Conservation (phyloP, 2,888 invertebrate species). For the Sesamia inferens region DNA sequence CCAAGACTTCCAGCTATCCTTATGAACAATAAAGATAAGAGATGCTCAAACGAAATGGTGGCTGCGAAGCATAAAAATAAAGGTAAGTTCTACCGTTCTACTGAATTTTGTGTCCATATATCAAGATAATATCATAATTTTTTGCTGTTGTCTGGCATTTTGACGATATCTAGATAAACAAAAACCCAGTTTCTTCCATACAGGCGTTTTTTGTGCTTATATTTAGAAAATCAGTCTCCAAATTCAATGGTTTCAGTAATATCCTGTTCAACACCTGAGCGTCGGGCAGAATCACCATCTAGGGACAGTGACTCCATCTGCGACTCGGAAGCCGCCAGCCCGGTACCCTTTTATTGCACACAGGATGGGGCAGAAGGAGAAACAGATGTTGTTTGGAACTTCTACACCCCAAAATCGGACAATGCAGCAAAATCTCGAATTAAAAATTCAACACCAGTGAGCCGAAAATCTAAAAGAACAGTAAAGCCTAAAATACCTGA, state of each 20-base stretch:
- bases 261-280: constrained; percentile 85
- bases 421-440: constrained; percentile 69
- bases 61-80: constrained; percentile 78
- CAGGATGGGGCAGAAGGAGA: constrained; percentile 88
- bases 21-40: constrained; percentile 73
- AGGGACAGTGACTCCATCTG: constrained; percentile 84
- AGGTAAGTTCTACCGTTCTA: constrained; percentile 60
- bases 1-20: constrained; percentile 38
- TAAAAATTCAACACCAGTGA: constrained; percentile 84
- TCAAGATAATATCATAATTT: background rate
- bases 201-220: background rate
- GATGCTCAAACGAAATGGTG: constrained; percentile 76
- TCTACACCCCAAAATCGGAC: constrained; percentile 86
- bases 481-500: constrained; percentile 76
- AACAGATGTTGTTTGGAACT: constrained; percentile 88
- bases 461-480: constrained; percentile 77
- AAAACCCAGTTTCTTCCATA: background rate
- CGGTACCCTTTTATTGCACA: constrained; percentile 87
- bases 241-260: constrained; percentile 74
- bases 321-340: constrained; percentile 85
- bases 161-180: background rate
- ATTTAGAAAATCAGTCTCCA: background rate
- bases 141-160: background rate
- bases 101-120: constrained; percentile 31
- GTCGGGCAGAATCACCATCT: constrained; percentile 80